phyloP scores from a whole-genome alignment of 2,113 vertebrate genomes.

The Rhinichthys klamathensis region DNA sequence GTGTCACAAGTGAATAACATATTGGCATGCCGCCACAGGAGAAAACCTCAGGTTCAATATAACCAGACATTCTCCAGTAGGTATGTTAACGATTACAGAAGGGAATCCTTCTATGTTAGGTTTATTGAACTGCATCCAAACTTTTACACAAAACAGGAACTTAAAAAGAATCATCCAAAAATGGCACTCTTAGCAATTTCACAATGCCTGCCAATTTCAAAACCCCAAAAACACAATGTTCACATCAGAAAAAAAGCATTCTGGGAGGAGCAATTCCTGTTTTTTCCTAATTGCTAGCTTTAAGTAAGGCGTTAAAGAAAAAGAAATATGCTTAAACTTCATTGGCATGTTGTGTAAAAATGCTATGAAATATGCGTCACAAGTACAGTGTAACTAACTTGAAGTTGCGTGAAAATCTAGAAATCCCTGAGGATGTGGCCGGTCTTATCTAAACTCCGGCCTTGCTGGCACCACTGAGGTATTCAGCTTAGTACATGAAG shows the following conservation, averaged over 20 bases:
- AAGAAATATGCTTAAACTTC: not conserved
- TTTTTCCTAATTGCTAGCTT: constrained; percentile 29
- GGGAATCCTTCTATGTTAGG: not conserved
- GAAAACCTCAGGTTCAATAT: constrained; percentile 3
- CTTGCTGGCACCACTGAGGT: constrained; percentile 21
- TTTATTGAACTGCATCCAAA: not conserved
- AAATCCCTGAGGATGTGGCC: constrained; percentile 28
- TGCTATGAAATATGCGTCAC: not conserved
- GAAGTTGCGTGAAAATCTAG: constrained; percentile 4
- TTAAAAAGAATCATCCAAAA: constrained; percentile 12
- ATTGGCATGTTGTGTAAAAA: not conserved
- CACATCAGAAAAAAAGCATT: not conserved
- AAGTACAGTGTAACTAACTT: not conserved
- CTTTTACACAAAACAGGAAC: constrained; percentile 16
- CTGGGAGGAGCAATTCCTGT: constrained; percentile 37
- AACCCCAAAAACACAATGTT: constrained; percentile 1
- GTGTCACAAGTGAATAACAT: constrained; percentile 6
- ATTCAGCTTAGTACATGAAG: constrained; percentile 24
- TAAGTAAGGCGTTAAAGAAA: not conserved
- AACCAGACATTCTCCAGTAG: not conserved
- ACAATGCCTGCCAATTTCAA: constrained; percentile 31
- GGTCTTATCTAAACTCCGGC: constrained; percentile 26
- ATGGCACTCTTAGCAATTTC: not conserved
- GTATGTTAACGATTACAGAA: constrained; percentile 4
- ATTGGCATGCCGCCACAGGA: constrained; percentile 14